These are phyloP conservation scores for Philotrypesis tridentata DNA, from an alignment of 1,140 invertebrate genomes.

Conservation along the genomic window DNA sequence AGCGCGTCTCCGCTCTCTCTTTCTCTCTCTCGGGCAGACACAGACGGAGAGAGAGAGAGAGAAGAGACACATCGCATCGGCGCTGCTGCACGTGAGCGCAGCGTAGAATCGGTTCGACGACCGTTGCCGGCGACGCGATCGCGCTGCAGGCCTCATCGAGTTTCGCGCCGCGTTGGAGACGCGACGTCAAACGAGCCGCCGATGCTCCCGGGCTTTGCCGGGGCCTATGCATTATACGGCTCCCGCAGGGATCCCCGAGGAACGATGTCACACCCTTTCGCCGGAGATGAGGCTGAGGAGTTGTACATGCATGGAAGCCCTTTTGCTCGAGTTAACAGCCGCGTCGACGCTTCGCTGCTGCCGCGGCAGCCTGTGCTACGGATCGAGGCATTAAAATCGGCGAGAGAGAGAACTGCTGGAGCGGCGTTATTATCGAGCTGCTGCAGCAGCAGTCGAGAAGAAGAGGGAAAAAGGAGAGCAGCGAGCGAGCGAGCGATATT, in stretches of 20 bases:
- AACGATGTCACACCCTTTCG: constrained; percentile 34
- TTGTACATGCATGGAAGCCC: constrained; percentile 49
- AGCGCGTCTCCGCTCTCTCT: no score
- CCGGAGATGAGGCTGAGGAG: constrained; percentile 26
- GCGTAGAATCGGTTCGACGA: background rate
- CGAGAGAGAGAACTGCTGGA: no score
- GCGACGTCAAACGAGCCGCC: constrained; percentile 7
- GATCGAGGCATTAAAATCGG: no score
- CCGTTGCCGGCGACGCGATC: no score
- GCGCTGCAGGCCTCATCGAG: constrained; percentile 18
- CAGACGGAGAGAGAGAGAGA: no score
- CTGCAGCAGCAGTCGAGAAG: no score
- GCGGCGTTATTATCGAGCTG: background rate
- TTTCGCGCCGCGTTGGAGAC: constrained; percentile 33
- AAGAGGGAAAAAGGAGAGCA: background rate
- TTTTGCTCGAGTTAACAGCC: constrained; percentile 36
- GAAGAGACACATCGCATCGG: no score
- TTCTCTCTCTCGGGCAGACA: background rate
- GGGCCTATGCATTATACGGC: background rate
- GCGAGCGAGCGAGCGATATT: background rate
- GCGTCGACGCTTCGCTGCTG: constrained; percentile 16
- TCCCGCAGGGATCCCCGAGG: background rate
- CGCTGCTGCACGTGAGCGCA: background rate
- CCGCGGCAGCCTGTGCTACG: background rate
- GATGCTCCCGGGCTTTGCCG: constrained; percentile 40